These are phyloP conservation scores for Lycorma delicatula DNA, from an alignment of 1,140 invertebrate genomes.

Conservation along the genomic window DNA sequence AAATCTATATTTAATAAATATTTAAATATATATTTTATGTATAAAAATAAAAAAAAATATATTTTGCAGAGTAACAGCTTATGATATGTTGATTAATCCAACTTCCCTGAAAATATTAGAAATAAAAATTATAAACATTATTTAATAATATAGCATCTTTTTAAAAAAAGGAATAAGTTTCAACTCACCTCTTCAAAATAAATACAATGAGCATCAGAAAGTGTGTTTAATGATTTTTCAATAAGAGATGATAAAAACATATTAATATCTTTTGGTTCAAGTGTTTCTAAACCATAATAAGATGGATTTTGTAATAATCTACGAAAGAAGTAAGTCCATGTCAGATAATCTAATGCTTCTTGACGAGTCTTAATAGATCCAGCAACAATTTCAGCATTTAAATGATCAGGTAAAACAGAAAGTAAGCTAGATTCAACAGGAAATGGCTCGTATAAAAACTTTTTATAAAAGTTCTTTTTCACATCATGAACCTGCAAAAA, in stretches of 20 bases:
- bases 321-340: slow-evolving; percentile 97
- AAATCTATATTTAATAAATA: too few relatives aligned
- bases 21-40: too few relatives aligned
- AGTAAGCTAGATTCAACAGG: slow-evolving; percentile 95
- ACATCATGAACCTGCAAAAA: slow-evolving; percentile 97
- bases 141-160: too few relatives aligned
- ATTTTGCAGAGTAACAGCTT: too few relatives aligned
- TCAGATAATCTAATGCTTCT: slow-evolving; percentile 92
- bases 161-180: background rate
- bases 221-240: slow-evolving; percentile 60
- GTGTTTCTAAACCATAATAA: slow-evolving; percentile 78
- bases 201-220: slow-evolving; percentile 71
- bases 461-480: slow-evolving; percentile 99
- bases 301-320: slow-evolving; percentile 85
- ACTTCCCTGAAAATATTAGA: too few relatives aligned
- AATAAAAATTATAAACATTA: too few relatives aligned
- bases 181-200: slow-evolving; percentile 42
- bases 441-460: slow-evolving; percentile 98
- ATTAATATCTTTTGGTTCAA: slow-evolving; percentile 67
- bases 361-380: slow-evolving; percentile 87
- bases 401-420: slow-evolving; percentile 86
- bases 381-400: slow-evolving; percentile 87
- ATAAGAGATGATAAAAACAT: slow-evolving; percentile 65
- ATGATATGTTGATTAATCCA: too few relatives aligned
- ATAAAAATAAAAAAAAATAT: too few relatives aligned